These are phyloP conservation scores for Megaceryle alcyon DNA, from an alignment of 2,797 vertebrate species.

Conservation along the genomic window DNA sequence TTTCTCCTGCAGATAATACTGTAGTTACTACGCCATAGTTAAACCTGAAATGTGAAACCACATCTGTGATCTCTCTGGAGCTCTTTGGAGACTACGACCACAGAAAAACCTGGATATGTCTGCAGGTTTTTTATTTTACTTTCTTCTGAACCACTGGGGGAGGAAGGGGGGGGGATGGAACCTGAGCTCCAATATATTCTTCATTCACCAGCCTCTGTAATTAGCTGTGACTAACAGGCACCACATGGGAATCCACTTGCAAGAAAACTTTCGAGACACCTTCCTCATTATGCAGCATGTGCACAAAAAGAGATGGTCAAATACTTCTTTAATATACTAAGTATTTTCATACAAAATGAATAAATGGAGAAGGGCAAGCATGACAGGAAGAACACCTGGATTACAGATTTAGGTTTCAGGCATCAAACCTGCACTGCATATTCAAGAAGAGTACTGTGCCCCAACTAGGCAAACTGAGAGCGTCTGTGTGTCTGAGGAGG, in stretches of 20 bases:
- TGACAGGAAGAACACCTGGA: background rate
- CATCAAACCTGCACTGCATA: background rate
- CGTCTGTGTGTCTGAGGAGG: background rate
- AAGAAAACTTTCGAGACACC: constrained; percentile 61
- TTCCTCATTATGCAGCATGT: background rate
- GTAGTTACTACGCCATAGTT: constrained; percentile 48
- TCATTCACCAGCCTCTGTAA: constrained; percentile 67
- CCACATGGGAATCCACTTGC: constrained; percentile 71
- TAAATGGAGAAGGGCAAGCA: background rate
- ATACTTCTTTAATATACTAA: background rate
- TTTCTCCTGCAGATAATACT: constrained; percentile 44
- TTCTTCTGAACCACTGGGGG: constrained; percentile 46
- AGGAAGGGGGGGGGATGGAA: constrained; percentile 36
- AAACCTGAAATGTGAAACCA: constrained; percentile 73
- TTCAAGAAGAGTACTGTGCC: background rate
- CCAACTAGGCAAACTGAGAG: background rate
- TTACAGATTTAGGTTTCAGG: background rate
- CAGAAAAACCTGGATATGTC: constrained; percentile 51
- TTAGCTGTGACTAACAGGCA: constrained; percentile 77
- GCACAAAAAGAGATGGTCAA: background rate
- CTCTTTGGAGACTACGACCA: constrained; percentile 47
- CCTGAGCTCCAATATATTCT: constrained; percentile 40
- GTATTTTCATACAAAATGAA: background rate
- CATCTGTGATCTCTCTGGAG: constrained; percentile 58
- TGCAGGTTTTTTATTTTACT: constrained; percentile 70